Conservation (phyloP, 2,113 vertebrate genomes). For the Astur gentilis region DNA sequence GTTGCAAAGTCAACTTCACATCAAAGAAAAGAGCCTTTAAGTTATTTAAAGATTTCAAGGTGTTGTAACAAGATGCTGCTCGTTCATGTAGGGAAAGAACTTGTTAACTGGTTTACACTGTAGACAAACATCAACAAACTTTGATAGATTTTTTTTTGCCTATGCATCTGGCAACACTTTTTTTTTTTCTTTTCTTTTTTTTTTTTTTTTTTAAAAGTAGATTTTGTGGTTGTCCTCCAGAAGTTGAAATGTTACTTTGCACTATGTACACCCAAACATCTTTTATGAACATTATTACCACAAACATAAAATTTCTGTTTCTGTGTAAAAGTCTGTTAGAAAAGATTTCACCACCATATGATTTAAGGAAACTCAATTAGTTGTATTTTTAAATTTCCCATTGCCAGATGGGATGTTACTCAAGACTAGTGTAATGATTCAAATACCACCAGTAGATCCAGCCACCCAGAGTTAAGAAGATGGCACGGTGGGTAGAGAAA, state of each 20-base stretch:
- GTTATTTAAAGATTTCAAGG: not conserved
- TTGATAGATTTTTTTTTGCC: not conserved
- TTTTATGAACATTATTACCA: not conserved
- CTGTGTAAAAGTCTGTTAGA: not conserved
- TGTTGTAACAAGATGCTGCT: not conserved
- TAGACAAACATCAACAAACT: not conserved
- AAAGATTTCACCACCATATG: not conserved
- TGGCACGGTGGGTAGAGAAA: not conserved
- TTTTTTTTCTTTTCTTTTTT: not conserved
- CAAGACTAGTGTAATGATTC: not conserved
- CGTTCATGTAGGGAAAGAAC: rapidly evolving
- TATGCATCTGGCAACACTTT: not conserved
- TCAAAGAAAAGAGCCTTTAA: not conserved
- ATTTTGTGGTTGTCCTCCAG: not conserved
- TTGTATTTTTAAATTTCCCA: not conserved
- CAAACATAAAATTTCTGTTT: not conserved
- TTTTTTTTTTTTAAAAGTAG: not conserved
- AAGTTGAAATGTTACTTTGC: not conserved
- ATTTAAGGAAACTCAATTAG: not conserved
- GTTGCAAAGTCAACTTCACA: not conserved
- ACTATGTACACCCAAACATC: not conserved
- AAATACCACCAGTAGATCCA: not conserved
- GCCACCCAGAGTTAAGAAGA: not conserved
- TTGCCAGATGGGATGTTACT: not conserved
- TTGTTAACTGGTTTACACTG: not conserved